Base-by-base conservation (phyloP, 1,140 invertebrate species). In the Orius insidiosus region DNA sequence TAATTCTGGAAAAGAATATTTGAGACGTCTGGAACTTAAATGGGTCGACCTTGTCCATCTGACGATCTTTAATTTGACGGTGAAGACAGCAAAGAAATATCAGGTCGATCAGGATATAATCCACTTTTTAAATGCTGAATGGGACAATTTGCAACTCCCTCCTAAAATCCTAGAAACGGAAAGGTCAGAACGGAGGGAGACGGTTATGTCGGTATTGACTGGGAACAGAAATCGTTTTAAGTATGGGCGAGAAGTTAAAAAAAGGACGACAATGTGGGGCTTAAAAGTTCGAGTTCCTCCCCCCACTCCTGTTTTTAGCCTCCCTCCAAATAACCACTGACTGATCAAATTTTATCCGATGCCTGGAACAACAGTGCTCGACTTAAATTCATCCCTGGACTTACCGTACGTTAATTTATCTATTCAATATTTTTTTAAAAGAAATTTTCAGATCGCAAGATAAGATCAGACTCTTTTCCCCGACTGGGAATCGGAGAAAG, bases 31-130 rank as follows among this genome's bases (percentile, higher is more conserved):
- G 52, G 80, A 85, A 69, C 68, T 86, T 57, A 76, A 80, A 59
- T 85, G 85, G 85, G 72, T 81, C 32, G 86, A 92, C 62, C 63
- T 92, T 54, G 78, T 86, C 34, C 86, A 92, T 63, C 70, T 93
- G 52, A 78, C 83, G 57, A 66, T 90, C 40, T 90, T 84, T 63
- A 88, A 90, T 71, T 66, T 92, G 48, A 86, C 82, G 16, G 70
- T 81, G 1, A 76, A 76, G 56, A 78, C 84, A 59, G 74, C 76
- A 52, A 79, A 79, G 55, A 89, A 87, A 60, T 90, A 87, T 68
- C 84, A 85, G 63, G 83, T 88, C 54, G 76, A 87, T 54, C 75
- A 72, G 34, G 75, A 78, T 53, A 79, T 93, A 53, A 72, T 87
- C 65, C 80, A 83, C 8, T 92, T 85, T 62, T 75, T 86, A 36